phyloP scores from a whole-genome alignment of 1,140 invertebrate species.

The Drosophila auraria region DNA sequence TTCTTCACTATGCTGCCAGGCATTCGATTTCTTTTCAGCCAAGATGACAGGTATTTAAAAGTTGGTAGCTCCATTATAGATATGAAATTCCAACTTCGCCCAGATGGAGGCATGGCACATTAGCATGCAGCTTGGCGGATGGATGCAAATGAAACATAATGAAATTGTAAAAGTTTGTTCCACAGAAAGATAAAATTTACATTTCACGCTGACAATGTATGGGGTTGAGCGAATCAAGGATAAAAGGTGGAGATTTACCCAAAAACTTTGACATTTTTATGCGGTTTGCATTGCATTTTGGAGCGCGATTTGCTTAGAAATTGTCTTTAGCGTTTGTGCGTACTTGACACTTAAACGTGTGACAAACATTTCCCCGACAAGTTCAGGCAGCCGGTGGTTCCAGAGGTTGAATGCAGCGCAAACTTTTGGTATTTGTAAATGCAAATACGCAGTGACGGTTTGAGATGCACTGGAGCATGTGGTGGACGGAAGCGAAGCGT shows the following conservation, averaged over 20 bases:
- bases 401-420: conserved; percentile 25
- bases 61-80: conserved; percentile 19
- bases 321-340: conserved; percentile 72
- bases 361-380: conserved; percentile 68
- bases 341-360: conserved; percentile 82
- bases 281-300: conserved; percentile 55
- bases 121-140: conserved; percentile 49
- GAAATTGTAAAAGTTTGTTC: conserved; percentile 81
- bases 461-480: conserved; percentile 58
- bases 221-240: neutral
- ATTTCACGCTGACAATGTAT: conserved; percentile 67
- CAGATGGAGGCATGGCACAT: conserved; percentile 49
- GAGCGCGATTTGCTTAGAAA: conserved; percentile 78
- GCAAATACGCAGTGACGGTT: conserved; percentile 67
- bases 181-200: conserved; percentile 78
- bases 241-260: conserved; percentile 18
- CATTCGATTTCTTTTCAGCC: neutral
- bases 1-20: neutral
- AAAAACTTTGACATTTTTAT: conserved; percentile 80
- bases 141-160: conserved; percentile 81
- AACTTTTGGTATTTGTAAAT: conserved; percentile 60
- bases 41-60: conserved; percentile 7
- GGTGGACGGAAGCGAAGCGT: conserved; percentile 28
- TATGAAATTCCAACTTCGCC: conserved; percentile 11
- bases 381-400: conserved; percentile 8